Evolutionary conservation across 2,888 invertebrate genomes (phyloP).

Genomic region (Platyscelio sp.): DNA sequence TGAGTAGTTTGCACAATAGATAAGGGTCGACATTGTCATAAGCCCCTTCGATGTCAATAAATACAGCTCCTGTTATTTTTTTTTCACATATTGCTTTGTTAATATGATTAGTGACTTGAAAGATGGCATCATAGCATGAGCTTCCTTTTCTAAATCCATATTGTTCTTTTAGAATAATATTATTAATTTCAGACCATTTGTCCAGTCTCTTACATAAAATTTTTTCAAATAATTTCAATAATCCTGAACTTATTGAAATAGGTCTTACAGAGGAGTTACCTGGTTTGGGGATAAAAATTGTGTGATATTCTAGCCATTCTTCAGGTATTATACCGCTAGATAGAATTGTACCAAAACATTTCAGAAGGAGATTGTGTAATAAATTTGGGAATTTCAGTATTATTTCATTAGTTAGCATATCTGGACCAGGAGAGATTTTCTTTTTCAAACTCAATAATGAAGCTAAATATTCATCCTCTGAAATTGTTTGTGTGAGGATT

Average conservation of each 20-base stretch:
- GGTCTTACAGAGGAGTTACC: not conserved
- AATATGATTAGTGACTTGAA: not conserved
- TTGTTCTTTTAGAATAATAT: not conserved
- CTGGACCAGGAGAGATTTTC: constrained; percentile 7
- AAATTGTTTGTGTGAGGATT: not conserved
- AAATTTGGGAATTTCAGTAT: not conserved
- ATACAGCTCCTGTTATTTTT: not conserved
- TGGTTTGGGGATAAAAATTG: not conserved
- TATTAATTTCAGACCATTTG: not conserved
- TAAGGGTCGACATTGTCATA: constrained; percentile 9
- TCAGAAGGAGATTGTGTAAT: not conserved
- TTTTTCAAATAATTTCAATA: not conserved
- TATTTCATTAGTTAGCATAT: not conserved
- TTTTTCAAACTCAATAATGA: not conserved
- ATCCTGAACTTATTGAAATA: not conserved
- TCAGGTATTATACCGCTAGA: not conserved
- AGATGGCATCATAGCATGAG: not conserved
- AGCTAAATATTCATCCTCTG: not conserved
- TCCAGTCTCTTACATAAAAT: not conserved
- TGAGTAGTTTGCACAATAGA: not conserved
- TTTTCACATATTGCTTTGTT: not conserved
- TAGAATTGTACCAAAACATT: not conserved
- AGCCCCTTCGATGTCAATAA: not conserved
- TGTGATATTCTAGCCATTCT: not conserved
- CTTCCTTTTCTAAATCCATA: not conserved